phyloP scores from a whole-genome alignment of 2,113 vertebrate genomes.

The Brachionichthys hirsutus region DNA sequence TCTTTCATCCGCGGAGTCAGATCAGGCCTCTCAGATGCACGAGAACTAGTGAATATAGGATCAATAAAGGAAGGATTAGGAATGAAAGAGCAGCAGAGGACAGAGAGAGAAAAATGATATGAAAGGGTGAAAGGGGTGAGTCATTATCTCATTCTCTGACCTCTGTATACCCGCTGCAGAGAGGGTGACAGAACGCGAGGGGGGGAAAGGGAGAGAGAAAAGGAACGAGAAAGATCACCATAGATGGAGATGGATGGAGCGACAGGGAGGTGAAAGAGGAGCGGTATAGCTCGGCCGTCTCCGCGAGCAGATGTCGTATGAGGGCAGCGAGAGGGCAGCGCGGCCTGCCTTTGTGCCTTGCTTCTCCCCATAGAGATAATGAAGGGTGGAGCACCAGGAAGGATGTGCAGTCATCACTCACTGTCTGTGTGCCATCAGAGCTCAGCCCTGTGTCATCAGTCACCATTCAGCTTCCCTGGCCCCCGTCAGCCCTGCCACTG shows the following conservation, averaged over 20 bases:
- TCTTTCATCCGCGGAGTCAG: conserved; percentile 15
- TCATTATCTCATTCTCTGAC: conserved; percentile 77
- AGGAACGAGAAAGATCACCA: conserved; percentile 67
- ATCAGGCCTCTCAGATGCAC: conserved; percentile 43
- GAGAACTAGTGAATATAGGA: conserved; percentile 70
- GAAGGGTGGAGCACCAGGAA: conserved; percentile 87
- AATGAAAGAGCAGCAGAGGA: conserved; percentile 60
- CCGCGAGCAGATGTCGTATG: conserved; percentile 76
- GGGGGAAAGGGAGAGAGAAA: conserved; percentile 60
- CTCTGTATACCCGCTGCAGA: conserved; percentile 63
- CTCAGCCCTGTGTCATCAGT: conserved; percentile 89
- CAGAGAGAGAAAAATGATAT: conserved; percentile 41
- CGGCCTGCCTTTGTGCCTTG: conserved; percentile 71
- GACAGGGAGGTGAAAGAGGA: conserved; percentile 73
- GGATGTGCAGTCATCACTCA: conserved; percentile 87
- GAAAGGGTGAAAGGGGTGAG: conserved; percentile 72
- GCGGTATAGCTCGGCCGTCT: conserved; percentile 60
- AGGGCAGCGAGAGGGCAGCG: conserved; percentile 76
- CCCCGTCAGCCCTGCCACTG: conserved; percentile 83
- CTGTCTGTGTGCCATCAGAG: conserved; percentile 92
- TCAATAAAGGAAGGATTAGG: conserved; percentile 70
- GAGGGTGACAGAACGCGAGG: conserved; percentile 59
- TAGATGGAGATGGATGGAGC: conserved; percentile 76
- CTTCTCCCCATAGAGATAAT: conserved; percentile 86
- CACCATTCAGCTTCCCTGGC: conserved; percentile 90